phyloP scores from a whole-genome alignment of 2,888 invertebrate genomes.

The Ophion slaviceki region DNA sequence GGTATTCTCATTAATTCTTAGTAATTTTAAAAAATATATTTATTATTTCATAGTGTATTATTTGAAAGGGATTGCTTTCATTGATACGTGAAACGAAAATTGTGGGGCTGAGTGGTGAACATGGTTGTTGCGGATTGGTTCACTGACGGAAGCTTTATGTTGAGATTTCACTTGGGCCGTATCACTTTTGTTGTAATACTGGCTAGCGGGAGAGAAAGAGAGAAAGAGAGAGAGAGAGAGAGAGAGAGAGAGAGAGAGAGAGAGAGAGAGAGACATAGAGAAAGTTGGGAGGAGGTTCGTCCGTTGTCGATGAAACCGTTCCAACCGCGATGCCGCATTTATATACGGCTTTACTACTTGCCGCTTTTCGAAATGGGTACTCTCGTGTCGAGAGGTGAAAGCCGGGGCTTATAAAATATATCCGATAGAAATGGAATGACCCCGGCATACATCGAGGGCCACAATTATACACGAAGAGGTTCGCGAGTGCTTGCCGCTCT shows the following conservation, averaged over 20 bases:
- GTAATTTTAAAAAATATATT: too few species aligned
- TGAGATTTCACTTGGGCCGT: not conserved
- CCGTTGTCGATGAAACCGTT: not conserved
- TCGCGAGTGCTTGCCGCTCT: not conserved
- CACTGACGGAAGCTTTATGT: slow-evolving; percentile 8
- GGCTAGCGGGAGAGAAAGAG: not conserved
- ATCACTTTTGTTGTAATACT: not conserved
- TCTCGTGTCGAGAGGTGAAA: slow-evolving; percentile 9
- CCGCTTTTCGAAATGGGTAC: not conserved
- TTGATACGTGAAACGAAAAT: not conserved
- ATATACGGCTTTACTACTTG: slow-evolving; percentile 32
- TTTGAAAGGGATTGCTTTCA: not conserved
- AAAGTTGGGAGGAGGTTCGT: slow-evolving; percentile 7
- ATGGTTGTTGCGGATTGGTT: slow-evolving; percentile 39
- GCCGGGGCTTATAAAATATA: slow-evolving; percentile 18
- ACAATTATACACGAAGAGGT: slow-evolving; percentile 9
- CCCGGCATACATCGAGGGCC: not conserved
- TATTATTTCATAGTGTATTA: too few species aligned
- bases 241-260: slow-evolving; percentile 4
- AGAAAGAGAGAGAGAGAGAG: slow-evolving; percentile 13
- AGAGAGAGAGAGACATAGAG: not conserved
- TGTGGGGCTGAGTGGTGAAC: too few species aligned
- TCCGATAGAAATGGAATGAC: slow-evolving; percentile 8
- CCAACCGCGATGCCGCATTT: slow-evolving; percentile 24
- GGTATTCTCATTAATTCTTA: too few species aligned